Conservation (phyloP, 2,888 invertebrate species). For the Himalopsyche japonica region DNA sequence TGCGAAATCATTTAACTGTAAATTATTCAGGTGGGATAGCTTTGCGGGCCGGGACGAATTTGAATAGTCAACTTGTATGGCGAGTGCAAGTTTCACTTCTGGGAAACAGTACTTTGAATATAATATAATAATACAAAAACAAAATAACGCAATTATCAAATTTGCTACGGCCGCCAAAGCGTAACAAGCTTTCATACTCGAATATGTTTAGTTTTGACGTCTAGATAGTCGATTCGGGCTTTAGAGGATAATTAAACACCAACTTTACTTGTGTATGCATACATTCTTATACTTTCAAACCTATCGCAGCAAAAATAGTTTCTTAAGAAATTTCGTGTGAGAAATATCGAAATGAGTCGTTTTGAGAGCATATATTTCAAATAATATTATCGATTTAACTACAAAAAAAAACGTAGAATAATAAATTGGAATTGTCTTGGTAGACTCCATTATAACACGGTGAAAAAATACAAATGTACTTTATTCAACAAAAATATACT, state of each 20-base stretch:
- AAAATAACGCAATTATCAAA: neutral
- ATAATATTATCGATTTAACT: too few species aligned
- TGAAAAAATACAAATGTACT: too few species aligned
- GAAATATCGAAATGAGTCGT: too few species aligned
- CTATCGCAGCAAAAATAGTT: neutral
- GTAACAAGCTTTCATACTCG: neutral
- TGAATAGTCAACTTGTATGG: neutral
- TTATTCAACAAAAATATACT: too few species aligned
- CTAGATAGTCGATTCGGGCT: neutral
- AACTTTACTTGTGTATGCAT: too few species aligned
- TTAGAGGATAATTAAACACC: neutral
- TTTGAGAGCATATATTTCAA: too few species aligned
- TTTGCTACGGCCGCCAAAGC: neutral
- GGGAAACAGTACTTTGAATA: neutral
- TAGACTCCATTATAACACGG: too few species aligned
- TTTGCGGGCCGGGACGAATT: neutral
- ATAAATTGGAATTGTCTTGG: too few species aligned
- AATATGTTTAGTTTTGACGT: neutral
- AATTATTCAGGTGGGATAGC: conserved; percentile 8
- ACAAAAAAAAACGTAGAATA: too few species aligned
- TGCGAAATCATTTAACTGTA: conserved; percentile 13
- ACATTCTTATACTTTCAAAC: neutral
- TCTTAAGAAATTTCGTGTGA: too few species aligned
- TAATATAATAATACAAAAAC: neutral
- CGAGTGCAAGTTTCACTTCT: neutral